These are phyloP conservation scores for Luperina nickerlii DNA, from an alignment of 2,888 invertebrate species.

Conservation along the genomic window DNA sequence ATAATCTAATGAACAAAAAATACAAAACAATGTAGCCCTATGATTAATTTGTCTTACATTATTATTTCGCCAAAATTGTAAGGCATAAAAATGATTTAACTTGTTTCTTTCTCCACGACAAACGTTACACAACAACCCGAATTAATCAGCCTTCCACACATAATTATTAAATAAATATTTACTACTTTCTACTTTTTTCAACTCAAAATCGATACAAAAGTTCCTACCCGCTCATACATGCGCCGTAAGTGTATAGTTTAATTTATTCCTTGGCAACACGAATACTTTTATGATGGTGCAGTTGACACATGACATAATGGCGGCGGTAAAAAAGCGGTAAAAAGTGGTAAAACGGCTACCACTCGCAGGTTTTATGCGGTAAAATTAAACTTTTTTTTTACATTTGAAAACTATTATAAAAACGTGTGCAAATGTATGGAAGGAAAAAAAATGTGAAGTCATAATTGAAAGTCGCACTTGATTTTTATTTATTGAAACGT, in stretches of 20 bases:
- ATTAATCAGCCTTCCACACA: conserved; percentile 35
- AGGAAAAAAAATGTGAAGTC: not conserved
- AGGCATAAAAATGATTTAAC: not conserved
- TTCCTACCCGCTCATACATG: conserved; percentile 19
- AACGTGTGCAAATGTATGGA: conserved; percentile 27
- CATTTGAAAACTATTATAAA: conserved; percentile 44
- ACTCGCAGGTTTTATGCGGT: conserved; percentile 61
- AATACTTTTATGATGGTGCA: conserved; percentile 75
- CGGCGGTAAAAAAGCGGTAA: conserved; percentile 65
- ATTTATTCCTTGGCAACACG: conserved; percentile 79
- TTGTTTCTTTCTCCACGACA: not conserved
- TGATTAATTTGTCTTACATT: not conserved
- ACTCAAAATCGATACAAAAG: conserved; percentile 38
- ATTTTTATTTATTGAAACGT: conserved; percentile 14
- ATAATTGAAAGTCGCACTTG: conserved; percentile 12
- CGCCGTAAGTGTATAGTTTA: conserved; percentile 62
- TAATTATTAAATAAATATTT: conserved; percentile 38
- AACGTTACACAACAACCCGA: conserved; percentile 6
- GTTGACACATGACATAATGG: conserved; percentile 79
- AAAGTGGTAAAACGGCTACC: conserved; percentile 57
- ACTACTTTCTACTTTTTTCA: conserved; percentile 31
- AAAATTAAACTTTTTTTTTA: conserved; percentile 51
- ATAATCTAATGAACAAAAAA: not conserved
- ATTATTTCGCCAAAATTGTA: conserved; percentile 14
- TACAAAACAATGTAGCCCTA: not conserved